Conservation (phyloP, 2,888 invertebrate species). For the Ormyrus rosae region DNA sequence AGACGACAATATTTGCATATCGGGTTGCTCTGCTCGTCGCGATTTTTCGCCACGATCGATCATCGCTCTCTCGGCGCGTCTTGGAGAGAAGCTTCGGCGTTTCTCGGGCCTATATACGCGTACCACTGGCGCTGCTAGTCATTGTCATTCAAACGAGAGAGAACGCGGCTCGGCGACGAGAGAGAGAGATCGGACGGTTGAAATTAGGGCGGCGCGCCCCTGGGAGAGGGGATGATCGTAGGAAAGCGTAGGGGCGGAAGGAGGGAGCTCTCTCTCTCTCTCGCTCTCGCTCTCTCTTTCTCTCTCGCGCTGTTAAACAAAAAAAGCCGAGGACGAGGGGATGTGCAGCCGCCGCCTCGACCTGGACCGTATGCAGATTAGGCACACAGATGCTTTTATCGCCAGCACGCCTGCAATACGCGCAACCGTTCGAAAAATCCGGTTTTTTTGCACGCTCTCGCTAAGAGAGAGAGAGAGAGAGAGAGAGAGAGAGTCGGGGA, state of each 20-base stretch:
- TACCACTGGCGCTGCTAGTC: constrained; percentile 55
- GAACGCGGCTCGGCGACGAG: constrained; percentile 54
- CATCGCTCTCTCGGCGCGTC: constrained; percentile 18
- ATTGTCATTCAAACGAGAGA: constrained; percentile 72
- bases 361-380: constrained; percentile 74
- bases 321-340: constrained; percentile 63
- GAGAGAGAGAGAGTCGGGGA: constrained; percentile 37
- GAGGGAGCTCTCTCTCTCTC: constrained; percentile 40
- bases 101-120: constrained; percentile 34
- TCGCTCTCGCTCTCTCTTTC: too few species aligned
- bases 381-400: constrained; percentile 71
- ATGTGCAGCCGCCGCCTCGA: constrained; percentile 59
- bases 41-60: constrained; percentile 63
- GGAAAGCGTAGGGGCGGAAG: constrained; percentile 42
- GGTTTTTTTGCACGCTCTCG: constrained; percentile 62
- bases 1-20: constrained; percentile 75
- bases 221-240: constrained; percentile 52
- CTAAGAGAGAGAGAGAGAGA: constrained; percentile 6
- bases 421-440: constrained; percentile 69
- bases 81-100: constrained; percentile 10
- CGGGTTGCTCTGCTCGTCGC: constrained; percentile 66
- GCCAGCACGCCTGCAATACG: constrained; percentile 55
- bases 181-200: constrained; percentile 67
- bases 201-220: constrained; percentile 67
- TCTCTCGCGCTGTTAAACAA: constrained; percentile 59